Evolutionary conservation across 1,140 invertebrate genomes (phyloP), one percentile per base, ranked within the genome.

Genomic region (Ooceraea biroi): DNA sequence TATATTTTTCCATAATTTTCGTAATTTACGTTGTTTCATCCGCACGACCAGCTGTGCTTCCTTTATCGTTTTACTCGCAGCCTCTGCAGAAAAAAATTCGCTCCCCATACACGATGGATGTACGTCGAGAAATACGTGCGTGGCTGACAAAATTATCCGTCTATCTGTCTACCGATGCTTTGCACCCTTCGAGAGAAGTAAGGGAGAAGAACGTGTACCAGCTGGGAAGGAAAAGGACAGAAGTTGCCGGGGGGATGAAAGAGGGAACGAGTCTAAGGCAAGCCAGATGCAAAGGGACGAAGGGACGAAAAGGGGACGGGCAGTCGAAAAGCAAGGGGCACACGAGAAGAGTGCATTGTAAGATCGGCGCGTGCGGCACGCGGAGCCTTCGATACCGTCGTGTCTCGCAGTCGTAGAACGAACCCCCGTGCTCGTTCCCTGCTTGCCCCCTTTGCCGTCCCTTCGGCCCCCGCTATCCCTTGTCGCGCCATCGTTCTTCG

Each of bases 321-420:
- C 82, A 61, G 71, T 84, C 76, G 84, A 83, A 84, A 88, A 87
- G 87, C 80, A 91, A 85, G 90, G 92, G 91, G 91, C 89, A 93
- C 91, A 91, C 91, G 91, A 93, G 90, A 92, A 93, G 93, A 92
- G 91, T 90, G 92, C 91, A 94, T 94, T 94, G 94, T 94, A 94
- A 94, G 94, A 94, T 94, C 87, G 93, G 93, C 93, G 94, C 93
- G 93, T 94, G 93, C 93, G 92, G 92, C 93, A 92, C 91, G 90
- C 91, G 91, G 93, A 91, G 91, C 92, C 91, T 90, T 90, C 90
- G 87, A 36, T 57, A 85, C 69, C 82, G 76, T 84, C 60, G 83
- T 68, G 44, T 63, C 63, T 78, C 46, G 78, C 48, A 73, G 82
- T 78, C 87, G 84, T 89, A 71, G 84, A 88, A 89, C 36, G 36